Percentiles rank a stretch among this genome's conserved stretches.
phyloP scores from a whole-genome alignment of 2,888 invertebrate species.

The Cabera pusaria region DNA sequence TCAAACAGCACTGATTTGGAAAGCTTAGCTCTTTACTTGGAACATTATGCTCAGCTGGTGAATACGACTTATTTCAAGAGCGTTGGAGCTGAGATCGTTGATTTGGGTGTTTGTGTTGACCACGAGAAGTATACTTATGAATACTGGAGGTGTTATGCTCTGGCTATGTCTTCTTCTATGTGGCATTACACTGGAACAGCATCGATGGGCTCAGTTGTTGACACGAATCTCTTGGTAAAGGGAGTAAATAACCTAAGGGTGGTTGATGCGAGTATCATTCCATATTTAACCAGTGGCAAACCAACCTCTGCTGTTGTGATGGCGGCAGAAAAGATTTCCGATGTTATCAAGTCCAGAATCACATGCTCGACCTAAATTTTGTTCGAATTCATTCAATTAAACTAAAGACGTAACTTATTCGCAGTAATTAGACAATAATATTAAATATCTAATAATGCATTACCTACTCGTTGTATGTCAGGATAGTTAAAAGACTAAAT shows the following conservation, averaged over 20 bases:
- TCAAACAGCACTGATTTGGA: constrained; percentile 17
- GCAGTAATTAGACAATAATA: too few species aligned
- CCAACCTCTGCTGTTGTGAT: constrained; percentile 62
- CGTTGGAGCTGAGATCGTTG: constrained; percentile 26
- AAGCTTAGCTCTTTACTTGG: constrained; percentile 25
- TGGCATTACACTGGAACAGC: constrained; percentile 88
- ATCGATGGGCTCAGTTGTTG: constrained; percentile 90
- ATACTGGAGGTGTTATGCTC: constrained; percentile 41
- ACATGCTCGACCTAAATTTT: too few species aligned
- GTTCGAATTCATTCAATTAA: too few species aligned
- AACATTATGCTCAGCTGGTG: constrained; percentile 29
- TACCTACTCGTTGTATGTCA: too few species aligned
- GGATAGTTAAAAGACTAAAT: too few species aligned
- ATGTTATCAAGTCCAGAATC: too few species aligned
- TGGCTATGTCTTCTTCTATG: constrained; percentile 77
- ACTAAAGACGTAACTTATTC: too few species aligned
- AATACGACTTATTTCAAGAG: constrained; percentile 33
- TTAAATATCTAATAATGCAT: too few species aligned
- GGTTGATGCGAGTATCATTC: constrained; percentile 60
- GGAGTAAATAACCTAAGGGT: constrained; percentile 38
- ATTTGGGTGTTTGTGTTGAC: constrained; percentile 32
- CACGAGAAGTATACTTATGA: constrained; percentile 15
- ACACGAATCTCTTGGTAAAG: constrained; percentile 70
- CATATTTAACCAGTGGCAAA: constrained; percentile 78
- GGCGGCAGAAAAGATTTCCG: constrained; percentile 44